Base-by-base conservation (phyloP, 2,888 invertebrate species). In the Tetanocera ferruginea region DNA sequence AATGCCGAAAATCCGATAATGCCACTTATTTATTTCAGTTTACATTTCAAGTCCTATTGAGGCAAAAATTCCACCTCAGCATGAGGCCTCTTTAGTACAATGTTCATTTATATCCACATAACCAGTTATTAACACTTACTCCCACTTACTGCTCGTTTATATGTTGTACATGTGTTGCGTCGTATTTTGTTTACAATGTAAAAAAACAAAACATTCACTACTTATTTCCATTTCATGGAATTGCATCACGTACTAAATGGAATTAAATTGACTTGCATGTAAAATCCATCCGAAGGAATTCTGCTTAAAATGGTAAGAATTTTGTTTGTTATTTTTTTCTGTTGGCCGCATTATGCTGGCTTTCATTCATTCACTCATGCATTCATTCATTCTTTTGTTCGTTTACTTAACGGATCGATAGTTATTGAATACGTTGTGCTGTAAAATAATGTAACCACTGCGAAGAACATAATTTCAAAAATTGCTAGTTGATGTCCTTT, bases 241-340 rank as follows among this genome's bases (percentile, higher is more conserved):
- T 66, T 34, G 66, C 37, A 66, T 66, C 66, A 66, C 66, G 66
- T 66, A 5, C 66, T 11, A 19, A 19, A 14, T 19, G 37, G 66
- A 66, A 66, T 66, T 31, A 19, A 28, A 66, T 64, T 31, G 31
- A 19, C 34, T 66, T 37, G 66, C 34, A 14, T 1, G 5, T 0
- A 25, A 17, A 52, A 37, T 37, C 57, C n/a, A 19, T n/a, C 55
- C 49, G 52, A 52, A 52, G 52, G 52, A 52, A 14, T 52, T 52
- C 8, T 14, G 14, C 5, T 3, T 52, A n/a, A 52, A 52, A n/a
- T 3, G 52, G 3, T 14, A n/a, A 52, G n/a, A 8, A 3, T 3
- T 8, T n/a, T 52, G 52, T 3, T 14, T 52, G 3, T 14, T 19
- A 11, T 9, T 23, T 9, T 19, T 25, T 9, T 11, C 1, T 9